Evolutionary conservation across 2,797 vertebrate genomes (phyloP).

Genomic region (Amniataba percoides): DNA sequence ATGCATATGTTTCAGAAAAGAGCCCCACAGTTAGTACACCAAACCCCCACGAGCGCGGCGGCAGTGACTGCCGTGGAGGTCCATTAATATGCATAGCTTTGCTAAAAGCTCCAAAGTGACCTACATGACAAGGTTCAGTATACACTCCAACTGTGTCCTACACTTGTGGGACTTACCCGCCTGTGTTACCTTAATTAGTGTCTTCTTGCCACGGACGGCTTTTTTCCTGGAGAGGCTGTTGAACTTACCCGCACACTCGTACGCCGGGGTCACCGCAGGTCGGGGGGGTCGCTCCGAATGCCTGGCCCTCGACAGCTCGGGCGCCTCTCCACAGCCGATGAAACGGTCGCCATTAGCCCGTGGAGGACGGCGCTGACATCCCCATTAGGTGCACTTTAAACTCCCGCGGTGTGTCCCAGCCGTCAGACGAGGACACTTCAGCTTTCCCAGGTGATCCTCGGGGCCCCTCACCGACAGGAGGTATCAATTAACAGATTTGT

Average conservation of each 20-base stretch:
- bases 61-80: constrained; percentile 55
- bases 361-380: constrained; percentile 66
- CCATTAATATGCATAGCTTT: constrained; percentile 86
- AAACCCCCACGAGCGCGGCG: constrained; percentile 61
- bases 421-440: constrained; percentile 60
- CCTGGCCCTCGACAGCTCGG: constrained; percentile 70
- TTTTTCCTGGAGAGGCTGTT: constrained; percentile 79
- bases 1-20: constrained; percentile 85
- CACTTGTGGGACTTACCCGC: constrained; percentile 75
- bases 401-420: constrained; percentile 59
- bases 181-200: constrained; percentile 80
- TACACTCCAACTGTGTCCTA: constrained; percentile 81
- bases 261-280: constrained; percentile 68
- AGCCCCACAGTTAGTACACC: constrained; percentile 77
- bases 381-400: constrained; percentile 77
- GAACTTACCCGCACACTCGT: constrained; percentile 70
- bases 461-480: constrained; percentile 62
- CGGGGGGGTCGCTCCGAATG: constrained; percentile 55
- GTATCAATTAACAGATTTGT: constrained; percentile 84
- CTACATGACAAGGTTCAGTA: constrained; percentile 86
- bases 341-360: constrained; percentile 77
- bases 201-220: constrained; percentile 64
- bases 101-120: constrained; percentile 84
- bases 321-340: constrained; percentile 65
- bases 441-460: constrained; percentile 68